These are phyloP conservation scores for Clamator glandarius DNA, from an alignment of 2,797 vertebrate species.

Conservation along the genomic window DNA sequence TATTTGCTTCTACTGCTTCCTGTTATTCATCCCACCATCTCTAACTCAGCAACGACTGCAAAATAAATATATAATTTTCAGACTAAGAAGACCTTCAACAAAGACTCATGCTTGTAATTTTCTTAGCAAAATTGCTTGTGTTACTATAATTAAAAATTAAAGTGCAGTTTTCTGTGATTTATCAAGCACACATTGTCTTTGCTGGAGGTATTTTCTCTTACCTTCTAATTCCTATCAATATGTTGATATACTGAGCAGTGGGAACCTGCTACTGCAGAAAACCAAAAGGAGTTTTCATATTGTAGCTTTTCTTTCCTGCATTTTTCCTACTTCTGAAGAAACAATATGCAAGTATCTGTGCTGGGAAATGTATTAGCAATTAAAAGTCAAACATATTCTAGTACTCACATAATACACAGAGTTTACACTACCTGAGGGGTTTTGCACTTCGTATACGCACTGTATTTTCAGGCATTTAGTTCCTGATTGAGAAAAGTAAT, in stretches of 20 bases:
- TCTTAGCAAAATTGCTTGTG: not conserved
- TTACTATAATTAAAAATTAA: not conserved
- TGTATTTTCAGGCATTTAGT: not conserved
- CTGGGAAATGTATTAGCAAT: not conserved
- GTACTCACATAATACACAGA: not conserved
- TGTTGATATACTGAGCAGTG: conserved; percentile 26
- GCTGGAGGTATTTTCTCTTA: conserved; percentile 11
- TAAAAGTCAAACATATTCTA: not conserved
- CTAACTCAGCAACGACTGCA: not conserved
- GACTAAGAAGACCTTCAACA: not conserved
- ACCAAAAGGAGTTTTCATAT: not conserved
- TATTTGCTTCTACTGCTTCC: not conserved
- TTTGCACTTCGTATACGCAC: not conserved
- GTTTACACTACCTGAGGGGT: not conserved
- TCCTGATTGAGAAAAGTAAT: not conserved
- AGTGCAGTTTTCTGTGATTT: not conserved
- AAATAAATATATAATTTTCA: not conserved
- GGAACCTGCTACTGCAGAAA: not conserved
- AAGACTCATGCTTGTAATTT: not conserved
- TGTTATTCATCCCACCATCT: not conserved
- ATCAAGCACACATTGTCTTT: not conserved
- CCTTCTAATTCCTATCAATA: not conserved
- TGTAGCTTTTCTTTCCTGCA: not conserved
- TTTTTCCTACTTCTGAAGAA: not conserved
- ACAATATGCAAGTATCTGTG: not conserved